These are phyloP conservation scores for Periophthalmodon schlosseri DNA, from an alignment of 2,113 vertebrate species.

Conservation along the genomic window DNA sequence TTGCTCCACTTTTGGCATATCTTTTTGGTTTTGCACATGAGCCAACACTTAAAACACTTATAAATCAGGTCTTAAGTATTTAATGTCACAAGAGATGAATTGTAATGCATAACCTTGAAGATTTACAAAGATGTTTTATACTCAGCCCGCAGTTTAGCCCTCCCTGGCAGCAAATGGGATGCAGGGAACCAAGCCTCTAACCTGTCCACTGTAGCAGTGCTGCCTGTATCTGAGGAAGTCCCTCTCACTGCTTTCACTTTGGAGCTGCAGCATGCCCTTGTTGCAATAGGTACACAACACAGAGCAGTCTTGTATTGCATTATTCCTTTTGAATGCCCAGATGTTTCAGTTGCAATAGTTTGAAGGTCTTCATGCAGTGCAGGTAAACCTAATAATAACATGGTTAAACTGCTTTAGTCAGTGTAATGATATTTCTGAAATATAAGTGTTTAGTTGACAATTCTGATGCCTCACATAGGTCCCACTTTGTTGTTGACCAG, in stretches of 20 bases:
- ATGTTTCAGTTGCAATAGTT: no score
- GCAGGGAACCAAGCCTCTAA: slow-evolving; percentile 87
- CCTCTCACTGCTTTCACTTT: slow-evolving; percentile 90
- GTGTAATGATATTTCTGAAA: not conserved
- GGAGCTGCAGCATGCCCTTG: slow-evolving; percentile 91
- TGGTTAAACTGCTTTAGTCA: not conserved
- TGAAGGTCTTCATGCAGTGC: no score
- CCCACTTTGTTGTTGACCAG: slow-evolving; percentile 90
- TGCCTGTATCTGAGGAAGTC: slow-evolving; percentile 92
- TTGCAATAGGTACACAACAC: slow-evolving; percentile 80
- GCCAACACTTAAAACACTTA: no score
- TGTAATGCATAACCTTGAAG: not conserved
- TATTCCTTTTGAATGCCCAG: no score
- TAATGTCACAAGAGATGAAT: not conserved
- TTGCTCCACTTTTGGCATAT: no score
- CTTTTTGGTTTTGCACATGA: not conserved
- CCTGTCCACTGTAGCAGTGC: slow-evolving; percentile 88
- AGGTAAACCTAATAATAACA: no score
- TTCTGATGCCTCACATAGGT: slow-evolving; percentile 68
- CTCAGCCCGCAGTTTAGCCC: slow-evolving; percentile 83
- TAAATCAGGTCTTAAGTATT: not conserved
- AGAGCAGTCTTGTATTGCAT: not conserved
- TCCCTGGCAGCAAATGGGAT: slow-evolving; percentile 88
- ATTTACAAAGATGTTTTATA: slow-evolving; percentile 4
- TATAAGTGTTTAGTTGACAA: not conserved